Base-by-base conservation (phyloP, 2,797 vertebrate genomes). In the Ctenopoma multispine region DNA sequence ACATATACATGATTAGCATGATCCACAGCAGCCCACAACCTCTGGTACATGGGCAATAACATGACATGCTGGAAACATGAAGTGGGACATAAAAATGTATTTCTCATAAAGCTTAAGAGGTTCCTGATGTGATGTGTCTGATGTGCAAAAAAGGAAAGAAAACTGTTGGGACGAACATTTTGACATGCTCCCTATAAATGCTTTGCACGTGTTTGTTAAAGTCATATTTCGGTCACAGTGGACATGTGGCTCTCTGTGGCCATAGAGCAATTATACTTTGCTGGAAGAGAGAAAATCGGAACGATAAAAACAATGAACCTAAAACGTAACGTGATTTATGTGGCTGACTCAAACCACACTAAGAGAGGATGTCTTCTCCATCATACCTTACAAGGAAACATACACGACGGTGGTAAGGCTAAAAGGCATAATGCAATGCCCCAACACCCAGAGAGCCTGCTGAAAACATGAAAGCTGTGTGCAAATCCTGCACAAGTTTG, bases 331-430 rank as follows among this genome's bases (percentile, higher is more conserved):
- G 82, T 87, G 91, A 92, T 93, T 92, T 91, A 92, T 88, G 86
- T 78, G 82, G 77, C 76, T 77, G 81, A 77, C 84, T 85, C 51
- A 51, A 82, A 88, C 86, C 87, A 75, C 79, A 77, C 61, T 17
- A 36, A 62, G 64, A 72, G 72, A 90, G 77, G 87, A 82, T 20
- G 76, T 84, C 78, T 89, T 91, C 79, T 3, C 81, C 75, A 77
- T 91, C 85, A 84, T 90, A 87, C 92, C 91, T 87, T 92, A 93
- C 89, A 94, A 90, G 89, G 92, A 90, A 84, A 89, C 86, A 85
- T 82, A 67, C 83, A 82, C 87, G 79, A 81, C 83, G 77, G 74
- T 80, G 85, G 74, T 62, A 77, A 77, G 78, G 75, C 75, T 66
- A 56, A 6, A 72, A 72, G 63, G 80, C 75, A 85, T 90, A 89